Conservation (phyloP, 2,113 vertebrate species). For the Odontophorus gujanensis region DNA sequence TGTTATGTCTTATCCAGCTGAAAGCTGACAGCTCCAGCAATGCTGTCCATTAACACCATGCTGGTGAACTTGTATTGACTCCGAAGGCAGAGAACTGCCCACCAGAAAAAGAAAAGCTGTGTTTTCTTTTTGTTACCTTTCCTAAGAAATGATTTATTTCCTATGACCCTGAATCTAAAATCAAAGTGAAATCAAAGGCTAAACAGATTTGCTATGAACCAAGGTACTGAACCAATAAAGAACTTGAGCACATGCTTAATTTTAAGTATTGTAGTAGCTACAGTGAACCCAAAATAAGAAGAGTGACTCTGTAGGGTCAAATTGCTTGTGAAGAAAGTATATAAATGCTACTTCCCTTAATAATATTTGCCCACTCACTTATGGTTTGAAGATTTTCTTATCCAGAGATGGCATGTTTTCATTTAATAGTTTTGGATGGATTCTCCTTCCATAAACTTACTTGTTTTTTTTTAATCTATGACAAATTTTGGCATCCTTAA, state of each 20-base stretch:
- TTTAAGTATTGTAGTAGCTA: background rate
- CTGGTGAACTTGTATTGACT: background rate
- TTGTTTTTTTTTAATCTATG: background rate
- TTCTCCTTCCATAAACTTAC: background rate
- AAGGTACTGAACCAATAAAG: background rate
- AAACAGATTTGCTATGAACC: background rate
- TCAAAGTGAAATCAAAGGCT: slow-evolving; percentile 1
- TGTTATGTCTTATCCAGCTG: background rate
- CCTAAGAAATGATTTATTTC: slow-evolving; percentile 1
- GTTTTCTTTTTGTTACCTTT: background rate
- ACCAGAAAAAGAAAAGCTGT: background rate
- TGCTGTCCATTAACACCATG: background rate
- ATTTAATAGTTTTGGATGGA: background rate
- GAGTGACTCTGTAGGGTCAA: background rate
- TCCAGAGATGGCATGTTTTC: background rate
- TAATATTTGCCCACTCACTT: background rate
- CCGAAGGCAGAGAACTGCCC: background rate
- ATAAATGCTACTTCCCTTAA: background rate
- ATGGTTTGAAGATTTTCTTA: background rate
- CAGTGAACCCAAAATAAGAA: background rate
- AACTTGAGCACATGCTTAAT: background rate
- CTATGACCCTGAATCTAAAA: background rate
- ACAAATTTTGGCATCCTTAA: background rate
- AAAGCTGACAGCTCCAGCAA: slow-evolving; percentile 28
- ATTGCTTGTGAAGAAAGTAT: background rate